These are phyloP conservation scores for Arge pagana DNA, from an alignment of 2,888 invertebrate species.

Conservation along the genomic window DNA sequence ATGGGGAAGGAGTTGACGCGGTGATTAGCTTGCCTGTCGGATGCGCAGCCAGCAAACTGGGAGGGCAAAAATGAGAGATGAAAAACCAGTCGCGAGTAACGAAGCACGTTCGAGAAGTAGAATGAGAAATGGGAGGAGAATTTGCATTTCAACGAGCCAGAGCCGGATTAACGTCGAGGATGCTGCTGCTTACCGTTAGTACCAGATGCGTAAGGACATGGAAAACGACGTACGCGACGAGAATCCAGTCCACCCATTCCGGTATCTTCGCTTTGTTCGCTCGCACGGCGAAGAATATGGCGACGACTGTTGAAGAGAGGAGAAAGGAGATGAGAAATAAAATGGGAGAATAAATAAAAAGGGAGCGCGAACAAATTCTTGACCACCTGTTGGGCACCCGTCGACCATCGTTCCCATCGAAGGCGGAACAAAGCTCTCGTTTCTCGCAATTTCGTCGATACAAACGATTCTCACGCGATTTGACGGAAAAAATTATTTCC, in stretches of 20 bases:
- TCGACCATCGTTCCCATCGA: no score
- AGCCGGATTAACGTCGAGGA: no score
- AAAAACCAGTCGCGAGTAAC: no score
- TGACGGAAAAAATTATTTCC: no score
- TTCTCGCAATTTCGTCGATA: no score
- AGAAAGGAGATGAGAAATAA: not conserved
- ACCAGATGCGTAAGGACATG: slow-evolving; percentile 87
- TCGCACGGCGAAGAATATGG: slow-evolving; percentile 90
- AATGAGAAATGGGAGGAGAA: no score
- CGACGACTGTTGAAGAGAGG: slow-evolving; percentile 72
- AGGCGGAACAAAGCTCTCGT: not conserved
- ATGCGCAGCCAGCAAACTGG: slow-evolving; percentile 77
- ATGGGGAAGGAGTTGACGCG: slow-evolving; percentile 83
- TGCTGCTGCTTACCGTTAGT: slow-evolving; percentile 80
- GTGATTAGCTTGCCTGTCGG: slow-evolving; percentile 74
- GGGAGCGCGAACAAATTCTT: no score
- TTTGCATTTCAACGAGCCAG: no score
- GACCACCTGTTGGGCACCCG: no score
- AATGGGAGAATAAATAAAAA: not conserved
- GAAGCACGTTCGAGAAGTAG: no score
- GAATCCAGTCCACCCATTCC: slow-evolving; percentile 83
- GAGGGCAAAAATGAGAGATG: slow-evolving; percentile 55
- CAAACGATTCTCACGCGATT: no score
- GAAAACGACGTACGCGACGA: slow-evolving; percentile 87
- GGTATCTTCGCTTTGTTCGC: slow-evolving; percentile 86